Base-by-base conservation (phyloP, 2,113 vertebrate genomes). In the Cephalopholis sonnerati region DNA sequence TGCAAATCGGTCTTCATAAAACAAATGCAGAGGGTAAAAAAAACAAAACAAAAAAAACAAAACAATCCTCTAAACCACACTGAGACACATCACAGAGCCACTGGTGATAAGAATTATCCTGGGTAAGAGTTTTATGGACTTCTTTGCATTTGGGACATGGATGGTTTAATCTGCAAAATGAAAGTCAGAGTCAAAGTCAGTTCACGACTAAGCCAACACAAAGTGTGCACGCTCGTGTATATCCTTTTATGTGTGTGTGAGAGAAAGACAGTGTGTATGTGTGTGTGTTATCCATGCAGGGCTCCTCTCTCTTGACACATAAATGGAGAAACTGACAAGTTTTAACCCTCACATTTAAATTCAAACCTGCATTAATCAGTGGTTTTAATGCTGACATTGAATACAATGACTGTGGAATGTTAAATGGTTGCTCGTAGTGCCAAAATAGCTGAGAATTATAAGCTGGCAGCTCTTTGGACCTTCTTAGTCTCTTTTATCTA, bases 111-210 rank as follows among this genome's bases (percentile, higher is more conserved):
- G 46, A 86, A 85, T 85, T 65, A 81, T 75, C 79, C 13, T 4
- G 62, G 67, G 44, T 46, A 65, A 82, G 68, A 29, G 29, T 73
- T 87, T 85, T 69, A 75, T 82, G 63, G 73, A 81, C 77, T 88
- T 22, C 61, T 85, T 75, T 77, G 62, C 80, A 90, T 87, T 87
- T 91, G 68, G 74, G 63, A 48, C 83, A 74, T 25, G 63, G 70
- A 80, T 51, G 55, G 70, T 89, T 91, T 87, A 84, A 91, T 80
- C 81, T 87, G 73, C 51, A 67, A 74, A 87, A 82, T 81, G 76
- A 88, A 91, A 92, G 87, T 91, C 87, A 81, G 64, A 73, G 80
- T 83, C 81, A 92, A 89, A 88, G 87, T 86, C 84, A 88, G 54
- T 79, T 87, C 70, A 75, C 80, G 87, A 85, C 87, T 84, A 90